These are phyloP conservation scores for Protonibea diacanthus DNA, from an alignment of 2,797 vertebrate species.

Conservation along the genomic window DNA sequence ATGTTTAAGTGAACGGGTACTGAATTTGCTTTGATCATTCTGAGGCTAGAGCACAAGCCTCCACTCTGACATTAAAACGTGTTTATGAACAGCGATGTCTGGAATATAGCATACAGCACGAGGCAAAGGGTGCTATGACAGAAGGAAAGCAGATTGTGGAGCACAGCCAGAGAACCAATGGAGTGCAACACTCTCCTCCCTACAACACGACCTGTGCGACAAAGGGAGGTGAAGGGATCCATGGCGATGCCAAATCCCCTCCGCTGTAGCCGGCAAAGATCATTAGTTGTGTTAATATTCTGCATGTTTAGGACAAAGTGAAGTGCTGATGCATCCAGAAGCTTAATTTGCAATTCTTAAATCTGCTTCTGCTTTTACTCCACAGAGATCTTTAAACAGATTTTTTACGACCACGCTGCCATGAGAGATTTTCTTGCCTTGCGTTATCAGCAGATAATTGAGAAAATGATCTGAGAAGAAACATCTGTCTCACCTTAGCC, in stretches of 20 bases:
- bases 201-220: constrained; percentile 25
- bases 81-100: constrained; percentile 13
- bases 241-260: constrained; percentile 35
- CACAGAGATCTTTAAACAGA: background rate
- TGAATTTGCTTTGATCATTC: constrained; percentile 17
- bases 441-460: background rate
- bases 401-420: background rate
- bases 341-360: background rate
- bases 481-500: constrained; percentile 91
- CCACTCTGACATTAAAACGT: background rate
- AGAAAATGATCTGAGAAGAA: constrained; percentile 16
- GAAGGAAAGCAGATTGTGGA: constrained; percentile 41
- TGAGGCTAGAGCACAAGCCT: constrained; percentile 26
- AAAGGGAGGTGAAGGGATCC: constrained; percentile 46
- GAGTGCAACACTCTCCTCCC: constrained; percentile 80
- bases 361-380: constrained; percentile 20
- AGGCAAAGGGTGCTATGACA: constrained; percentile 15
- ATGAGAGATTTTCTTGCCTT: background rate
- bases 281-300: constrained; percentile 36
- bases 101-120: constrained; percentile 10
- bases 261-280: constrained; percentile 32
- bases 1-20: background rate
- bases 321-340: constrained; percentile 14
- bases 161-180: constrained; percentile 52
- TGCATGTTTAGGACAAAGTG: constrained; percentile 17